Evolutionary conservation across 2,797 vertebrate genomes (phyloP).

Genomic region (Busarellus nigricollis): DNA sequence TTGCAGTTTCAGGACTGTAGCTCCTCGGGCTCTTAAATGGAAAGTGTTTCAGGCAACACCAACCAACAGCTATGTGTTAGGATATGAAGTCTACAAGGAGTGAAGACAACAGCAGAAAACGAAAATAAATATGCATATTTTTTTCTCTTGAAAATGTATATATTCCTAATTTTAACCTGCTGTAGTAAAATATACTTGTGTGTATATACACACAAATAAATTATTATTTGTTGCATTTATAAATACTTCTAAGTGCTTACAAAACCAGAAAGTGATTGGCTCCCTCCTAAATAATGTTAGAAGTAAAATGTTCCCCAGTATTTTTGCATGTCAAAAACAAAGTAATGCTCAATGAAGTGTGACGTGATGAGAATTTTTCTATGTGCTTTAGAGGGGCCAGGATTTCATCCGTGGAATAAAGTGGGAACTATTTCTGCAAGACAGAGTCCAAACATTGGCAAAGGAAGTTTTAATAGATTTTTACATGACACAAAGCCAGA

Average conservation of each 20-base stretch:
- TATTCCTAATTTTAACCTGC: not conserved
- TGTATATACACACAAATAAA: not conserved
- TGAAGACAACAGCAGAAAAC: not conserved
- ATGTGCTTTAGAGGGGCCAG: not conserved
- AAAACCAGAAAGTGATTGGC: not conserved
- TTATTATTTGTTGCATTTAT: not conserved
- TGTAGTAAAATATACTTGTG: not conserved
- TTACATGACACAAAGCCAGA: conserved; percentile 51
- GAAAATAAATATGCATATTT: not conserved
- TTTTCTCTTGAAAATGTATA: not conserved
- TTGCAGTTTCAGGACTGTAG: not conserved
- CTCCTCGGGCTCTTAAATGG: not conserved
- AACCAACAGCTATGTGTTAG: not conserved
- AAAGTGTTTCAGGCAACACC: not conserved
- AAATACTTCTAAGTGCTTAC: not conserved
- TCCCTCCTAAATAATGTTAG: not conserved
- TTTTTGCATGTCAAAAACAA: not conserved
- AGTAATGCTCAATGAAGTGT: conserved; percentile 29
- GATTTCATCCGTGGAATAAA: conserved; percentile 20
- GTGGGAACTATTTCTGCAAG: conserved; percentile 39
- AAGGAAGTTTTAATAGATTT: conserved; percentile 56
- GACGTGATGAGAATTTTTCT: conserved; percentile 24
- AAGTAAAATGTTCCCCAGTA: not conserved
- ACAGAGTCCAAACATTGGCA: conserved; percentile 46
- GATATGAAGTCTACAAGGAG: not conserved